Base-by-base conservation (phyloP, 1,140 invertebrate species). In the Pseudomyrmex concolor region DNA sequence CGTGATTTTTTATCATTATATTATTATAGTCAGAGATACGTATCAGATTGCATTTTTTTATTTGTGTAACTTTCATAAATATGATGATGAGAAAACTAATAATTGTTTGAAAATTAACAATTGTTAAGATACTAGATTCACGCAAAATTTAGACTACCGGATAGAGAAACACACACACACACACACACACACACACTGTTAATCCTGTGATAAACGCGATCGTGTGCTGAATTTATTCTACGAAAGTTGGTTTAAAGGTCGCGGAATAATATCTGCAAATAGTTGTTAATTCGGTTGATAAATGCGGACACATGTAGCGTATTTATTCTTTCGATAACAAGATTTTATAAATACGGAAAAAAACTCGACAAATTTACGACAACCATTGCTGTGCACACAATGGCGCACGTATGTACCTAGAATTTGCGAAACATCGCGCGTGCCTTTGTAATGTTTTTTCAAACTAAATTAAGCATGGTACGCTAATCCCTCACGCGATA, bases 291-390 rank as follows among this genome's bases (percentile, higher is more conserved):
- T 68, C 19, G 25, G 50, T 15, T 10, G 51, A 54, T 54, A 43
- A 77, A 77, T 50, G 64, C 17, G 13, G 2, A 17, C n/a, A 15
- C 45, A n/a, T 15, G 34, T 19, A 13, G n/a, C 19, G 1, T 66
- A 76, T 78, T 78, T 78, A 45, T 78, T 57, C 74, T 57, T 68
- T 17, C 51, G 51, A 68, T 68, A 68, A 67, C 54, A 78, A 45
- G 74, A 68, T 78, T 77, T 55, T 67, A 57, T 48, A 78, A 78
- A 78, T 66, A 78, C 34, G 17, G 74, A 43, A 25, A 63, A 66
- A 66, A 5, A 9, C 22, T 17, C 50, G 34, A 8, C 19, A 78
- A 78, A 78, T 78, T 78, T 78, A 78, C 17, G 50, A 57, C 51
- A 13, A 34, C 5, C 34, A 15, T 25, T 4, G 17, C 59, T 77